Percentiles rank a stretch among this genome's conserved stretches.
phyloP scores from a whole-genome alignment of 2,888 invertebrate species.

The Heterodera filipjevi region DNA sequence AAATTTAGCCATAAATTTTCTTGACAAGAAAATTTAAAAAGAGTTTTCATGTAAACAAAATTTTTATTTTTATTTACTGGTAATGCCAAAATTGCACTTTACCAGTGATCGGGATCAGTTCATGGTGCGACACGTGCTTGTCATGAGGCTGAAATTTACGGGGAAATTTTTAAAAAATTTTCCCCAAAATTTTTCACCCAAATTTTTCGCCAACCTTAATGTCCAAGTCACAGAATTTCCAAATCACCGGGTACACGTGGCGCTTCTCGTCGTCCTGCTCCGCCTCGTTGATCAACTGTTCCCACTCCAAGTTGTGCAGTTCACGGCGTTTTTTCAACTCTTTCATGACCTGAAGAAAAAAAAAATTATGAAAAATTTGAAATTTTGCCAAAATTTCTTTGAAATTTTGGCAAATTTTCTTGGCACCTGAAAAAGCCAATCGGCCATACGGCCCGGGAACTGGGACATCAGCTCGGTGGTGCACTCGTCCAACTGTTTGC shows the following conservation, averaged over 20 bases:
- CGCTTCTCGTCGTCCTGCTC: conserved; percentile 70
- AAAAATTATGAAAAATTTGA: conserved; percentile 16
- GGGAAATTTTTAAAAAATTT: neutral
- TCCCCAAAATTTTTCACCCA: neutral
- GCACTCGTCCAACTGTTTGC: conserved; percentile 72
- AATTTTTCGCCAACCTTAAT: conserved; percentile 68
- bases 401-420: conserved; percentile 26
- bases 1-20: no score
- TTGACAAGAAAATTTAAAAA: neutral
- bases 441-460: conserved; percentile 93
- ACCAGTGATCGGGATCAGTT: conserved; percentile 86
- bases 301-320: conserved; percentile 74
- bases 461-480: conserved; percentile 84
- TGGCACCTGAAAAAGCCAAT: conserved; percentile 93
- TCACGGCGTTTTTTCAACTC: conserved; percentile 66
- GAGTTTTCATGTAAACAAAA: no score
- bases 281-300: conserved; percentile 85
- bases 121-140: conserved; percentile 81
- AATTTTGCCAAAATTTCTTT: neutral
- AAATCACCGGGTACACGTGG: conserved; percentile 82
- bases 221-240: conserved; percentile 95
- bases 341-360: conserved; percentile 64
- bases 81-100: neutral
- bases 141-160: conserved; percentile 43
- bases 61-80: neutral